Percentiles rank a stretch among this genome's conserved stretches.
phyloP scores from a whole-genome alignment of 2,888 invertebrate species.

The Malachius bipustulatus region DNA sequence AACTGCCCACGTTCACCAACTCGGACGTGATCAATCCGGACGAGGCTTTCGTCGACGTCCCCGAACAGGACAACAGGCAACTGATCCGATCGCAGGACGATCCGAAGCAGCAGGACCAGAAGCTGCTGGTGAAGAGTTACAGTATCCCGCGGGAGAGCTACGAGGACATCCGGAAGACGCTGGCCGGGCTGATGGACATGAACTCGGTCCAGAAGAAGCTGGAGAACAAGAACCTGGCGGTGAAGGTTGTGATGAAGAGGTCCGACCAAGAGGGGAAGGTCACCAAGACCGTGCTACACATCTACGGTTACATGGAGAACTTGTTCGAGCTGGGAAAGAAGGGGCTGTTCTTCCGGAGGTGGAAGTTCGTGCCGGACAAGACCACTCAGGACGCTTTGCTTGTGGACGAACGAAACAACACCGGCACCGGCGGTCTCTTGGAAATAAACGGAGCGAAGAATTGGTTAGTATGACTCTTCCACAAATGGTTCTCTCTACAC shows the following conservation, averaged over 20 bases:
- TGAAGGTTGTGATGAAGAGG: constrained; percentile 21
- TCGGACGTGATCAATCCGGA: too few species aligned
- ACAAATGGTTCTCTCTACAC: too few species aligned
- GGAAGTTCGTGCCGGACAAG: constrained; percentile 22
- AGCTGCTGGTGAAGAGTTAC: not conserved
- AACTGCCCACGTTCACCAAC: too few species aligned
- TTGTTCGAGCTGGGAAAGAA: constrained; percentile 10
- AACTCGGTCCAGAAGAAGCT: constrained; percentile 28
- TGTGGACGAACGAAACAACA: too few species aligned
- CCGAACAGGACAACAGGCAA: too few species aligned
- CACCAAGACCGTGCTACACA: constrained; percentile 20
- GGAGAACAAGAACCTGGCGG: constrained; percentile 19
- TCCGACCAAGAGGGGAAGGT: constrained; percentile 15
- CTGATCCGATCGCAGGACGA: too few species aligned
- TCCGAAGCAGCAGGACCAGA: too few species aligned
- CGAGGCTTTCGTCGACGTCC: too few species aligned
- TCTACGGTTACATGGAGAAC: constrained; percentile 25
- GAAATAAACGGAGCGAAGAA: too few species aligned
- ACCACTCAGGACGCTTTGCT: constrained; percentile 17
- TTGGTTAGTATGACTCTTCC: too few species aligned
- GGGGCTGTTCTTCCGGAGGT: constrained; percentile 17
- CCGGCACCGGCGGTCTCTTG: too few species aligned
- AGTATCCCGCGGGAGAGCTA: constrained; percentile 20
- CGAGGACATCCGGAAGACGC: constrained; percentile 24
- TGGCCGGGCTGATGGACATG: constrained; percentile 29